Conservation (phyloP, 2,113 vertebrate species). For the Holacanthus passer region DNA sequence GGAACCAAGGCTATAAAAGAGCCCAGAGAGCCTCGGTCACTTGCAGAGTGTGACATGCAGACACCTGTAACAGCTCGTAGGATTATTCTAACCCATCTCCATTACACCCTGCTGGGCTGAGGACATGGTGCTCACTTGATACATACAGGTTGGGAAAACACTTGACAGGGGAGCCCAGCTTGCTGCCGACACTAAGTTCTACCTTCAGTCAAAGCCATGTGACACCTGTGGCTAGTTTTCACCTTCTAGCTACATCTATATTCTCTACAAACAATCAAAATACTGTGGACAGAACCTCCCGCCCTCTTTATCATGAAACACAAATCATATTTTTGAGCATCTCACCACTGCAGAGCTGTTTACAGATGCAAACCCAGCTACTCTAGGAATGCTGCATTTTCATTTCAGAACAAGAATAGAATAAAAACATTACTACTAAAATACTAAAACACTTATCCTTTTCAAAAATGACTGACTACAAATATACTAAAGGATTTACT, state of each 20-base stretch:
- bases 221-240: conserved; percentile 48
- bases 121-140: conserved; percentile 66
- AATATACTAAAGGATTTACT: too few species aligned
- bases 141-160: conserved; percentile 65
- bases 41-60: conserved; percentile 61
- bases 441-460: not conserved
- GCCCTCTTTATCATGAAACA: not conserved
- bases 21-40: conserved; percentile 46
- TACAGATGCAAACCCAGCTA: not conserved
- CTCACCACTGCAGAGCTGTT: conserved; percentile 7
- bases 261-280: conserved; percentile 38
- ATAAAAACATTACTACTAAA: not conserved
- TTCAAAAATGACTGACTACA: not conserved
- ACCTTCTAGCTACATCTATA: conserved; percentile 31
- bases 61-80: conserved; percentile 57
- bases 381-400: not conserved
- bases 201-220: conserved; percentile 42
- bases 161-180: conserved; percentile 56
- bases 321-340: not conserved
- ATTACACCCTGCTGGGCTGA: conserved; percentile 65
- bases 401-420: not conserved
- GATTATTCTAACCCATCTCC: conserved; percentile 67
- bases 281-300: conserved; percentile 16
- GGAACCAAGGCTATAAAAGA: conserved; percentile 43
- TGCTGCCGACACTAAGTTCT: conserved; percentile 49